Percentiles rank a stretch among this genome's conserved stretches.
Evolutionary conservation across 1,140 invertebrate species (phyloP).

Genomic region (Triops cancriformis): DNA sequence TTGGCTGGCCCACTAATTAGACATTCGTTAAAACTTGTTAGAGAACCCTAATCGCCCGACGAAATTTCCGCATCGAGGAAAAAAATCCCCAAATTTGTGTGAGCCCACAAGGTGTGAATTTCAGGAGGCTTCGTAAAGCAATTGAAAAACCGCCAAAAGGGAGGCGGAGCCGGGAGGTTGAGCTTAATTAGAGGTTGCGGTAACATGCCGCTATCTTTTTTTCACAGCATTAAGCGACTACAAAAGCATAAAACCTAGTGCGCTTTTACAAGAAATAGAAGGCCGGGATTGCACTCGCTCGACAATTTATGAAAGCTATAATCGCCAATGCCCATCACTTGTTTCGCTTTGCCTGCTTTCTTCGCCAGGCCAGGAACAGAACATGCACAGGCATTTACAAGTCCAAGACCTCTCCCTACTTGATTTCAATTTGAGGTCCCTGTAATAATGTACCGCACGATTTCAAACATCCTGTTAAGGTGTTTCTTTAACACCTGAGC

Average conservation of each 20-base stretch:
- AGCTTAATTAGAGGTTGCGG: slow-evolving; percentile 13
- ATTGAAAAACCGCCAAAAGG: slow-evolving; percentile 13
- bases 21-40: slow-evolving; percentile 5
- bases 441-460: neutral
- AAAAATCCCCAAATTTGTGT: neutral
- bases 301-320: slow-evolving; percentile 10
- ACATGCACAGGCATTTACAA: neutral
- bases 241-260: neutral
- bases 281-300: neutral
- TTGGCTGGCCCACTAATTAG: slow-evolving; percentile 9
- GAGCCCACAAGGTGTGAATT: slow-evolving; percentile 4
- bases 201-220: slow-evolving; percentile 10
- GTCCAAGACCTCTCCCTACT: neutral
- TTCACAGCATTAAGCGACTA: slow-evolving; percentile 5
- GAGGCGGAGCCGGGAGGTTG: slow-evolving; percentile 7
- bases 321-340: slow-evolving; percentile 12
- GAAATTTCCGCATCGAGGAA: neutral
- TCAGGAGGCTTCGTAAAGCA: neutral
- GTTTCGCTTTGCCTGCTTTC: neutral
- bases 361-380: neutral
- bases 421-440: slow-evolving; percentile 4
- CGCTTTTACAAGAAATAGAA: neutral
- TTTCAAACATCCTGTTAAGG: slow-evolving; percentile 6
- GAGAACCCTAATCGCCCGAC: neutral
- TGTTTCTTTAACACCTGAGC: slow-evolving; percentile 6